These are phyloP conservation scores for Bungarus multicinctus DNA, from an alignment of 2,113 vertebrate genomes.

Conservation along the genomic window DNA sequence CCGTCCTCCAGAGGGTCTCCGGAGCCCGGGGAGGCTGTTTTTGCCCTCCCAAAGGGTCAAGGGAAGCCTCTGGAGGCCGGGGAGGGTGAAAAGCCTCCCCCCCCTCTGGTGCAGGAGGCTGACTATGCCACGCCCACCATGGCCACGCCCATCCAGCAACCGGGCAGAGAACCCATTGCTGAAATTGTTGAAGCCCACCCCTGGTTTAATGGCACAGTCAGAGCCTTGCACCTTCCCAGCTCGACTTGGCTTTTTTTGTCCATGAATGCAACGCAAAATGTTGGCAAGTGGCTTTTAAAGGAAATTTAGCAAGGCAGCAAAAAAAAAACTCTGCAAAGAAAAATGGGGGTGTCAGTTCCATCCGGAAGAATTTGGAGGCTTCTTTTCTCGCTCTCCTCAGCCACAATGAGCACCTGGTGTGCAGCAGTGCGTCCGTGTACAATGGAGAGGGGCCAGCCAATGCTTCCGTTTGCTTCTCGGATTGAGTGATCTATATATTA, in stretches of 20 bases:
- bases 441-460: background rate
- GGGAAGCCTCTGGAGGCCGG: no score
- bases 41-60: no score
- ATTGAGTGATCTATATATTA: slow-evolving; percentile 46
- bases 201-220: background rate
- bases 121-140: no score
- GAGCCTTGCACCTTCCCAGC: background rate
- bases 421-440: background rate
- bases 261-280: background rate
- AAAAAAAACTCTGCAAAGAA: background rate
- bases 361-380: background rate
- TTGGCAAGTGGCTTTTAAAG: background rate
- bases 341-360: background rate
- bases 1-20: no score
- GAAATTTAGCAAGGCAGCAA: background rate
- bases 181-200: no score
- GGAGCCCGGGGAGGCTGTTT: no score
- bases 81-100: no score
- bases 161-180: no score
- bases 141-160: no score
- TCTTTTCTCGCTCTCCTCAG: background rate
- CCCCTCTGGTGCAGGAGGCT: no score
- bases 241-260: background rate
- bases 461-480: slow-evolving; percentile 3
- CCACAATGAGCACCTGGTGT: background rate